A percentile compares a stretch with the other conserved stretches of the same genome.
Evolutionary conservation across 2,888 invertebrate genomes (phyloP).

Genomic region (Blomia tropicalis): DNA sequence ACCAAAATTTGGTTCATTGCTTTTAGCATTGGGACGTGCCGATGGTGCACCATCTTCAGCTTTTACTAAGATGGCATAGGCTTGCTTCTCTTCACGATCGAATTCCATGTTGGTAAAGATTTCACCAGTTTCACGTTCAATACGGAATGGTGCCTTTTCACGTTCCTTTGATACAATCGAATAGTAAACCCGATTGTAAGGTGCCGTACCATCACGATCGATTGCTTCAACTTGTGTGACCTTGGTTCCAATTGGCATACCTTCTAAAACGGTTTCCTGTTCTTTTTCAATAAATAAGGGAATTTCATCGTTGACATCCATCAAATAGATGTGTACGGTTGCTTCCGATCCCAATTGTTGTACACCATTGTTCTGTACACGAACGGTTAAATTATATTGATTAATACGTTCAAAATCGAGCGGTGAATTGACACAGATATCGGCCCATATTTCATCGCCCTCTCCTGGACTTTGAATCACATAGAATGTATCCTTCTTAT

Average conservation of each 20-base stretch:
- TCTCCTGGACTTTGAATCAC: conserved; percentile 82
- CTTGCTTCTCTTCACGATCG: conserved; percentile 84
- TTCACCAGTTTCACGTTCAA: conserved; percentile 85
- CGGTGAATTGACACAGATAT: conserved; percentile 77
- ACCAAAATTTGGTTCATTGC: conserved; percentile 91
- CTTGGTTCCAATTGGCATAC: conserved; percentile 83
- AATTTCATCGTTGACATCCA: conserved; percentile 93
- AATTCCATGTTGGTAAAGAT: conserved; percentile 87
- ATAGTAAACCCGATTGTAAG: conserved; percentile 86
- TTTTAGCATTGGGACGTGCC: conserved; percentile 69
- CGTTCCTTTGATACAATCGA: conserved; percentile 79
- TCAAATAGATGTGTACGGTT: conserved; percentile 76
- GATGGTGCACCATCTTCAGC: conserved; percentile 93
- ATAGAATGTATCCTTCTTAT: conserved; percentile 87
- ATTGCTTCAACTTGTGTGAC: conserved; percentile 91
- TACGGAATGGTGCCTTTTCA: conserved; percentile 77
- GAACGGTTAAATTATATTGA: conserved; percentile 84
- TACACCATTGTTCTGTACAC: conserved; percentile 91
- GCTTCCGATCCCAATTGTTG: conserved; percentile 87
- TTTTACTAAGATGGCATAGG: conserved; percentile 90
- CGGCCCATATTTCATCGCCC: conserved; percentile 81
- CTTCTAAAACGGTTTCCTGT: conserved; percentile 84
- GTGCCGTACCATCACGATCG: conserved; percentile 84
- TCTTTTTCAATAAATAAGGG: conserved; percentile 86
- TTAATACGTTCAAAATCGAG: conserved; percentile 85